Conservation (phyloP, 2,113 vertebrate species). For the Dryoscopus gambensis region DNA sequence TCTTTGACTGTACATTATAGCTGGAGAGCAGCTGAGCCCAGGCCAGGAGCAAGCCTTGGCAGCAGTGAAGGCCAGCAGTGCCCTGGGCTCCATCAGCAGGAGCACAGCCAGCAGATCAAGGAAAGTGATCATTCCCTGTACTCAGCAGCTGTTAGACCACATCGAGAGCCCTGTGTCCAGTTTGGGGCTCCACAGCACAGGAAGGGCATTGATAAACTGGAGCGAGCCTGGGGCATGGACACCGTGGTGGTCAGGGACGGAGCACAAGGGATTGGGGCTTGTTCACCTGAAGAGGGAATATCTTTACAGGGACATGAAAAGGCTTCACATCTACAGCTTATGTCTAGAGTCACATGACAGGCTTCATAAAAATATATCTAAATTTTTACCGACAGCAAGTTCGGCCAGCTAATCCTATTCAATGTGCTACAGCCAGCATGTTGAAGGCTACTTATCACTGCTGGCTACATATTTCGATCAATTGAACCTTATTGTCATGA, state of each 20-base stretch:
- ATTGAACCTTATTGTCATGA: not conserved
- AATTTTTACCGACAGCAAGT: not conserved
- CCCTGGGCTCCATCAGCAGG: not conserved
- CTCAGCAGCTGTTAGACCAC: not conserved
- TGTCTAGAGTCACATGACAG: not conserved
- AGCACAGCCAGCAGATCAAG: not conserved
- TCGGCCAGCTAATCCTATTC: not conserved
- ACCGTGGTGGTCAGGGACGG: fast-evolving
- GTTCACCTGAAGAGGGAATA: not conserved
- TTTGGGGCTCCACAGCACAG: fast-evolving
- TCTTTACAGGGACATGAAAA: not conserved
- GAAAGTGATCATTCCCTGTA: not conserved
- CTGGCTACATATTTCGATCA: not conserved
- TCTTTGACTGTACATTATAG: not conserved
- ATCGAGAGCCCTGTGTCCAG: fast-evolving
- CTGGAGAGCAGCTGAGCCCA: not conserved
- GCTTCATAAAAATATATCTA: not conserved
- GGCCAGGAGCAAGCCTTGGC: not conserved
- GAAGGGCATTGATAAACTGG: not conserved
- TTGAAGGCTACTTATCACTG: not conserved
- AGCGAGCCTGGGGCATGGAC: not conserved
- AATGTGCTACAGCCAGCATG: not conserved
- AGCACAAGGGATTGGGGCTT: not conserved
- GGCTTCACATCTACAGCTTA: not conserved
- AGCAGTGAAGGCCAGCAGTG: not conserved